Conservation (phyloP, 2,888 invertebrate species). For the Cantharis nigra region DNA sequence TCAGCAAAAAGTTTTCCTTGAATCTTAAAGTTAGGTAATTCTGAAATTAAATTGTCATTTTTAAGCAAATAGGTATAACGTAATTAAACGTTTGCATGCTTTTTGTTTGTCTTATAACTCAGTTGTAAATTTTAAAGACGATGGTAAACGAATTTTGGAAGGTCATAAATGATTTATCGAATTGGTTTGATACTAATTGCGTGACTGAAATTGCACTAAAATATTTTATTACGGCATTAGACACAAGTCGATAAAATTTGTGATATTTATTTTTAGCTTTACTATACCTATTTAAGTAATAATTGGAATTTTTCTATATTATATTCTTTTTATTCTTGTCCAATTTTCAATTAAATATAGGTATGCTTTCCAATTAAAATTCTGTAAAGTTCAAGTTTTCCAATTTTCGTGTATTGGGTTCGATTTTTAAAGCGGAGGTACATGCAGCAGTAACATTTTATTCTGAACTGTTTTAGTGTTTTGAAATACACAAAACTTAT, state of each 20-base stretch:
- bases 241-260: not conserved
- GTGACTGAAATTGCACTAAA: not conserved
- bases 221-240: not conserved
- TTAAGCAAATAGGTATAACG: not conserved
- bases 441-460: not conserved
- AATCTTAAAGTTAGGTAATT: not conserved
- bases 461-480: not conserved
- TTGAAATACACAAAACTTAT: not conserved
- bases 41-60: not conserved
- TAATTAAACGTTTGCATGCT: not conserved
- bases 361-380: not conserved
- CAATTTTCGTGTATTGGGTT: not conserved
- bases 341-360: not conserved
- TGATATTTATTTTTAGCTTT: not conserved
- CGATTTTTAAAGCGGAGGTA: not conserved
- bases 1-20: not conserved
- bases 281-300: not conserved
- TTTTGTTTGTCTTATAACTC: not conserved
- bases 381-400: not conserved
- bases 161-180: not conserved
- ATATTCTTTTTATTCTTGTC: no score
- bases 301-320: not conserved
- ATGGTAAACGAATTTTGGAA: not conserved
- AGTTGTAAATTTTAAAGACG: not conserved
- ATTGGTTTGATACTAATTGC: not conserved